Percentiles rank a stretch among this genome's conserved stretches.
Conservation (phyloP, 1,140 invertebrate genomes). For the Zelostemma sp. region DNA sequence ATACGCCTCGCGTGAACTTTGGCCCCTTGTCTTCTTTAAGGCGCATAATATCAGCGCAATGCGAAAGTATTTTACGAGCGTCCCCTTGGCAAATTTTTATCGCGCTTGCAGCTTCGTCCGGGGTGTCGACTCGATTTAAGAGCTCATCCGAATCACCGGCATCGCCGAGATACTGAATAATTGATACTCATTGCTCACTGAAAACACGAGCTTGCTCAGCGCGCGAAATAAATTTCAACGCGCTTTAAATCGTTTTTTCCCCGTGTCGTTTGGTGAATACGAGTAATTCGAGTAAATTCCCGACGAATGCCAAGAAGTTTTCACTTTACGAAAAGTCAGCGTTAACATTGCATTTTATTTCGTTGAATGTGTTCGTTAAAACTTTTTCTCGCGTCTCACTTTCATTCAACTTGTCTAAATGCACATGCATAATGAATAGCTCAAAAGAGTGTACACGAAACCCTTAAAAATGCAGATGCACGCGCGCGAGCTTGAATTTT, state of each 20-base stretch:
- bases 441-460: too few species aligned
- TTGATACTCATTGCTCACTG: constrained; percentile 30
- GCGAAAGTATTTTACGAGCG: constrained; percentile 7
- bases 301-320: too few species aligned
- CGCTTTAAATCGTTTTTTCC: neutral
- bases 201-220: neutral
- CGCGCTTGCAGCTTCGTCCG: constrained; percentile 24
- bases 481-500: too few species aligned
- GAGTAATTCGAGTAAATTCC: too few species aligned
- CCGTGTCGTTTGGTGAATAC: too few species aligned
- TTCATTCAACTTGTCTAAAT: too few species aligned
- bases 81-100: constrained; percentile 6
- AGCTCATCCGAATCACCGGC: constrained; percentile 52
- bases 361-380: too few species aligned
- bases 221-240: neutral
- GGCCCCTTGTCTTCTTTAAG: neutral
- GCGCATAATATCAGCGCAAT: constrained; percentile 1
- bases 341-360: too few species aligned
- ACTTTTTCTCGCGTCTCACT: too few species aligned
- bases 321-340: too few species aligned
- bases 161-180: constrained; percentile 37
- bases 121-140: constrained; percentile 50
- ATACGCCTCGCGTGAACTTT: neutral
- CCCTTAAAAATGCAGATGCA: too few species aligned
- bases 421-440: too few species aligned